phyloP scores from a whole-genome alignment of 2,113 vertebrate genomes.

The Mastomys natalensis region DNA sequence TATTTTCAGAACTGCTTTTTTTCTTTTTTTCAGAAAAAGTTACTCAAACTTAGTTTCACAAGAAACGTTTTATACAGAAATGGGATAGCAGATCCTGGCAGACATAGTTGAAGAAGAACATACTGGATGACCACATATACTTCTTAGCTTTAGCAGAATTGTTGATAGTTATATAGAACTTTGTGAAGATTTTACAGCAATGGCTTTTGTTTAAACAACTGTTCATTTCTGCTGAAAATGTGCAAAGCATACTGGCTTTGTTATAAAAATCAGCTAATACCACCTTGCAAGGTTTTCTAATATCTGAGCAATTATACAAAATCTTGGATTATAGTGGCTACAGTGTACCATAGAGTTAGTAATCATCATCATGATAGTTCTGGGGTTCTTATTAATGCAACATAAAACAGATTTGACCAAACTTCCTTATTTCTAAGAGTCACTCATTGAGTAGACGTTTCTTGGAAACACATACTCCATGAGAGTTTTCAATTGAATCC shows the following conservation, averaged over 20 bases:
- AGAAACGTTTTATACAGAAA: not conserved
- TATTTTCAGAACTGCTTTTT: not conserved
- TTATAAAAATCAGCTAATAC: not conserved
- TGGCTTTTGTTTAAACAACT: not conserved
- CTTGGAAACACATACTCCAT: not conserved
- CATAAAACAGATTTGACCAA: not conserved
- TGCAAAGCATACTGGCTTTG: not conserved
- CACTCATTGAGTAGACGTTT: not conserved
- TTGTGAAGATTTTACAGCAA: not conserved
- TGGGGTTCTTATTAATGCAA: fast-evolving
- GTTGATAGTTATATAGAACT: not conserved
- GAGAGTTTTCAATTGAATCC: not conserved
- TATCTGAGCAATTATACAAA: not conserved
- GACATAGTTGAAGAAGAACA: not conserved
- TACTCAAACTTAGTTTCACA: not conserved
- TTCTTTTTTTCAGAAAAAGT: not conserved
- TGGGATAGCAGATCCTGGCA: not conserved
- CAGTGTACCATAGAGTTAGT: fast-evolving
- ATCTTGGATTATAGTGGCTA: not conserved
- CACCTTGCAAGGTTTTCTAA: not conserved
- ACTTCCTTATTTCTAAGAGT: not conserved
- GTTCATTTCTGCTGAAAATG: not conserved
- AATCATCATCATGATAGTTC: not conserved
- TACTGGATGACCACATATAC: fast-evolving
- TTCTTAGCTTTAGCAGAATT: not conserved